Evolutionary conservation across 2,113 vertebrate species (phyloP), one percentile per base, ranked within the genome.

Genomic region (Oceanodroma tethys): DNA sequence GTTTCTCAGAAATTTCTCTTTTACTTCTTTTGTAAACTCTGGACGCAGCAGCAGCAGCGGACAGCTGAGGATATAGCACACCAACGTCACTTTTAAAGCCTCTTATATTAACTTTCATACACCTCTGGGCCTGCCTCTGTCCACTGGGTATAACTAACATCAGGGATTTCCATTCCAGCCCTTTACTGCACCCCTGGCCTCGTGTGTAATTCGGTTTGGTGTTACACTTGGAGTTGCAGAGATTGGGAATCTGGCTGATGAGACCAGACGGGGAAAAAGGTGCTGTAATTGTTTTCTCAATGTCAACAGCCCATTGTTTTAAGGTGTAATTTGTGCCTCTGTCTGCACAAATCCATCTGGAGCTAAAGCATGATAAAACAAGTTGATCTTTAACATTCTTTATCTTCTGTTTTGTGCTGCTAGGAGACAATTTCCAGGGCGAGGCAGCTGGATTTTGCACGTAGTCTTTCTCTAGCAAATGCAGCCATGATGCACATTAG

Each of bases 341-440:
- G 82, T 70, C 87, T 89, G 85, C 60, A 86, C 63, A 88, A 83
- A 89, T 63, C 63, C 53, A 70, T 67, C 80, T 79, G 78, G 32
- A 60, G 85, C 74, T 88, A 45, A 66, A 94, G 74, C 95, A 76
- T 95, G 97, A 91, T 81, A 91, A 91, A 94, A 92, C 97, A 96
- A 96, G 94, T 87, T 83, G 67, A 32, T 73, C 87, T 95, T 94
- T 87, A 88, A 19, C 56, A 36, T 92, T 94, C 86, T 87, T 96
- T 50, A 87, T 79, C 86, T 89, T 81, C 93, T 91, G 42, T 83
- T 93, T 85, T 87, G 52, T 83, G 92, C 95, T 96, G 90, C 95
- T 93, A 72, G 82, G 91, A 96, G 84, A 94, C 70, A 79, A 90
- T 72, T 94, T 83, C 18, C 71, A 95, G 91, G 82, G 91, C 0